Evolutionary conservation across 2,113 vertebrate species (phyloP), one percentile per base, ranked within the genome.

Genomic region (Gracilinanus agilis): DNA sequence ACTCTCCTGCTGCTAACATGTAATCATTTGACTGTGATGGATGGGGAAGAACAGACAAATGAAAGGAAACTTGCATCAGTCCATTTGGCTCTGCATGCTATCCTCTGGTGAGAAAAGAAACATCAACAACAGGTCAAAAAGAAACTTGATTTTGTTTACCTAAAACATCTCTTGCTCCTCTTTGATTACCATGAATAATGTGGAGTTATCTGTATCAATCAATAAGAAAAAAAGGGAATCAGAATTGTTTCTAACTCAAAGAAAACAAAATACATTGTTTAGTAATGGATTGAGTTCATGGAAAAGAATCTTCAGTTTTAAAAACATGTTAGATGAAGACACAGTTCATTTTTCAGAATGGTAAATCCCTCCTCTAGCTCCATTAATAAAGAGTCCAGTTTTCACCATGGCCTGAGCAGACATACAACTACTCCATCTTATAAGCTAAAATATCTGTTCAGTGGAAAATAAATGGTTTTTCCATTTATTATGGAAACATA

Each of bases 401-500:
- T 88, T 90, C 55, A 93, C 34, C 83, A 24, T 44, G 9, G 44
- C 44, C 21, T 27, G 49, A 91, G n/a, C 89, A 95, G 92, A 88
- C 4, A 53, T 25, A 54, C 89, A 90, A 75, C 24, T 1, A 6
- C 34, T 44, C 24, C 9, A 24, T 95, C 95, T 94, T 61, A 94
- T 89, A 61, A 95, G 40, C 49, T 49, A 58, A 95, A 27, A 91
- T 2, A 90, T 54, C 58, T 54, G 16, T 44, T 90, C 55, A 90
- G 67, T 54, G 55, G 55, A 94, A 96, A 92, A 53, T 88, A 90
- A 90, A 93, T 94, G n/a, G 0, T 67, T 95, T 96, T 94, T 90
- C 44, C 44, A 44, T 83, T 53, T 16, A 34, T 44, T 67, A 34
- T 67, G 29, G 27, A 67, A 29, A 67, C 12, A 2, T 58, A 29